Conservation (phyloP, 2,797 vertebrate species). For the Danio choprae region DNA sequence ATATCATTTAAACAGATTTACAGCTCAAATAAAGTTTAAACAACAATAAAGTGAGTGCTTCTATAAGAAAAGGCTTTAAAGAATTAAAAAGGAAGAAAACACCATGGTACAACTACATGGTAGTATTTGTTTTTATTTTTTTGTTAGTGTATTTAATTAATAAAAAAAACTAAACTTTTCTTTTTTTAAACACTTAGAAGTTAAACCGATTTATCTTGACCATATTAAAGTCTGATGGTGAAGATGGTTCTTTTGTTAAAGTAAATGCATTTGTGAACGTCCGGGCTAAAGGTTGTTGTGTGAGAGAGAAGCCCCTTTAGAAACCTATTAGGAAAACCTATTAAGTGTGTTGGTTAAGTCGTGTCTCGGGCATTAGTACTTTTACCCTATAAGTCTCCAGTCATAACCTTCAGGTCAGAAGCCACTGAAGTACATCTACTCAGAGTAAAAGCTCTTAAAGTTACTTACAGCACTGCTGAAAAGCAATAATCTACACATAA, state of each 20-base stretch:
- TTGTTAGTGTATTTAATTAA: not conserved
- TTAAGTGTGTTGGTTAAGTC: slow-evolving; percentile 2
- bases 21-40: too few species aligned
- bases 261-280: not conserved
- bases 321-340: not conserved
- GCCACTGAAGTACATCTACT: slow-evolving; percentile 13
- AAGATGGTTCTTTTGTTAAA: not conserved
- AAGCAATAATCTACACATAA: slow-evolving; percentile 1
- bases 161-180: too few species aligned
- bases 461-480: slow-evolving; percentile 16
- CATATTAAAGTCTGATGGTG: not conserved
- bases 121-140: not conserved
- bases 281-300: not conserved
- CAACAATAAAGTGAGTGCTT: not conserved
- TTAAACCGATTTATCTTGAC: not conserved
- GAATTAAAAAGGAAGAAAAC: not conserved
- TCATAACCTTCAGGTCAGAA: slow-evolving; percentile 21
- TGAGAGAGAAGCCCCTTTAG: not conserved
- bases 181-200: not conserved
- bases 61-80: not conserved
- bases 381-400: slow-evolving; percentile 24
- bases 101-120: not conserved
- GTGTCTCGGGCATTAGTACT: slow-evolving; percentile 2
- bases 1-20: too few species aligned
- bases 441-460: slow-evolving; percentile 2